Percentiles rank a stretch among this genome's conserved stretches.
These are phyloP conservation scores for Bothrops jararaca DNA, from an alignment of 2,113 vertebrate species.

Conservation along the genomic window DNA sequence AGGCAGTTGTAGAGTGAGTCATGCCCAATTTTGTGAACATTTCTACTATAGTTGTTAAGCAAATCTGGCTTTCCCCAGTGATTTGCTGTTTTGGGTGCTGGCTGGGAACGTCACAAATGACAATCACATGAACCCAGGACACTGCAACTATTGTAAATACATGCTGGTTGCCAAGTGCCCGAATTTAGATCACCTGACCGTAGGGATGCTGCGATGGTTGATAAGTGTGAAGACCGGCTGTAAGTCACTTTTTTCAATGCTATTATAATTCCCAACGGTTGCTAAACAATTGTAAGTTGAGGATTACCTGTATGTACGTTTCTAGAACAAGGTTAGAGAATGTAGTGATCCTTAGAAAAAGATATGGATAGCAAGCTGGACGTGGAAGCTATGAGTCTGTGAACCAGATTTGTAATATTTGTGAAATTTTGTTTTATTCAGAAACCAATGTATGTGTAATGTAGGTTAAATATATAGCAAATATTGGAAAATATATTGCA, in stretches of 20 bases:
- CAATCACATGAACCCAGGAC: neutral
- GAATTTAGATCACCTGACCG: neutral
- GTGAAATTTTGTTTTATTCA: conserved; percentile 27
- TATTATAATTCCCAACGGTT: neutral
- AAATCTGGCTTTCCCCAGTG: neutral
- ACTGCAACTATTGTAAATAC: neutral
- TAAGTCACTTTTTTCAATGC: neutral
- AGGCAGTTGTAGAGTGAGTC: neutral
- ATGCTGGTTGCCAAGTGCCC: neutral
- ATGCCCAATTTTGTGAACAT: neutral
- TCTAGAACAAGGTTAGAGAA: neutral
- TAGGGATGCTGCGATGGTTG: neutral
- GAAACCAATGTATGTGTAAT: conserved; percentile 14
- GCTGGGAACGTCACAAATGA: neutral
- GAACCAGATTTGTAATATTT: conserved; percentile 26
- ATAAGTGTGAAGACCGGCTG: neutral
- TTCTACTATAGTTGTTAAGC: neutral
- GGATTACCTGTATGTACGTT: neutral
- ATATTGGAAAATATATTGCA: conserved; percentile 31
- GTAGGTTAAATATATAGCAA: conserved; percentile 17
- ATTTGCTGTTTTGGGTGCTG: neutral
- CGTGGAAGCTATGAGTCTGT: conserved; percentile 15
- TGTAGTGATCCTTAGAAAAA: neutral
- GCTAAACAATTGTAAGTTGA: neutral
- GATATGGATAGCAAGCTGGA: conserved; percentile 20